Evolutionary conservation across 2,113 vertebrate species (phyloP).

Genomic region (Rhea americana): DNA sequence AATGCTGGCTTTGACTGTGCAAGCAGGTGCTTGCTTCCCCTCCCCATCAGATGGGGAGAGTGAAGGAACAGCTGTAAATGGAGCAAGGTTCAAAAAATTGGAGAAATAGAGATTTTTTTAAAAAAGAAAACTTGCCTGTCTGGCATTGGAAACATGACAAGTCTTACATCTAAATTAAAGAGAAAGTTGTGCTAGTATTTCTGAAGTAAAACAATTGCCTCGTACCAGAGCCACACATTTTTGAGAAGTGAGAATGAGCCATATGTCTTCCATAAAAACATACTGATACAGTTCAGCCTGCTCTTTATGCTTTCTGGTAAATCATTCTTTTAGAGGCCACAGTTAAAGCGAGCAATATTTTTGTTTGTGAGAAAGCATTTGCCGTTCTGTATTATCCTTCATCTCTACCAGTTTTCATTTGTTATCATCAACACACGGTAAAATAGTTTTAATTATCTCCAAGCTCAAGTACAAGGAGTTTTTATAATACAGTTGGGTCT

Average conservation of each 20-base stretch:
- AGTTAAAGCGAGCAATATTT: constrained; percentile 8
- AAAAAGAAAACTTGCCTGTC: neutral
- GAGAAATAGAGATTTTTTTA: neutral
- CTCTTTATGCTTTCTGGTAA: constrained; percentile 48
- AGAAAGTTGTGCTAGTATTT: constrained; percentile 4
- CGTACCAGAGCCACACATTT: constrained; percentile 26
- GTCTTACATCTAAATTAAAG: constrained; percentile 15
- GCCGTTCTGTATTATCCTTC: neutral
- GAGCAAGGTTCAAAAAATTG: constrained; percentile 12
- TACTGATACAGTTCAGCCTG: constrained; percentile 25
- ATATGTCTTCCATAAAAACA: constrained; percentile 62
- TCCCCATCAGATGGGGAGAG: constrained; percentile 43
- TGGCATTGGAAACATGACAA: neutral
- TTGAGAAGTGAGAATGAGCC: constrained; percentile 47
- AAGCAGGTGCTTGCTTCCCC: constrained; percentile 63
- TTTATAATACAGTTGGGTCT: constrained; percentile 45
- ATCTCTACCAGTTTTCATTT: constrained; percentile 40
- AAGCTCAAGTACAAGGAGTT: constrained; percentile 46
- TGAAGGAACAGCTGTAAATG: constrained; percentile 67
- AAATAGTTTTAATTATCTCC: constrained; percentile 59
- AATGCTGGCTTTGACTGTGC: constrained; percentile 56
- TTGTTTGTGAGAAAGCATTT: constrained; percentile 46
- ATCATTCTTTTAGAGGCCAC: neutral
- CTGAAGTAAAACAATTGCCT: constrained; percentile 50
- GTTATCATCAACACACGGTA: constrained; percentile 42